Conservation (phyloP, 2,888 invertebrate genomes). For the Camptogramma bilineatum region DNA sequence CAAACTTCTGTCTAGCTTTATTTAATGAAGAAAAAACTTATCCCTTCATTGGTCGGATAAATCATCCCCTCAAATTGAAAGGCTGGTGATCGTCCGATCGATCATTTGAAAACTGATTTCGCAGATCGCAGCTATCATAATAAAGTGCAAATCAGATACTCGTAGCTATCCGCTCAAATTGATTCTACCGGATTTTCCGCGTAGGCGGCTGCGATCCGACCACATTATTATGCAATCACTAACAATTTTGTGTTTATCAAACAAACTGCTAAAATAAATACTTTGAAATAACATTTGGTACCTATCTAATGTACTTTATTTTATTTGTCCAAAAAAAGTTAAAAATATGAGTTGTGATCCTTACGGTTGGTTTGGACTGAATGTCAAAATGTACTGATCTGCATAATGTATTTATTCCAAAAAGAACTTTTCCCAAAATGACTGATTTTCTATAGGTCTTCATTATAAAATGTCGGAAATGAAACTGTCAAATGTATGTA, state of each 20-base stretch:
- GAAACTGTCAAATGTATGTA: too few species aligned
- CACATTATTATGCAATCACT: conserved; percentile 51
- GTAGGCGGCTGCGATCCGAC: conserved; percentile 52
- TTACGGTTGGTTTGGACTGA: too few species aligned
- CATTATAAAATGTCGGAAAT: too few species aligned
- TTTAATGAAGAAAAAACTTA: too few species aligned
- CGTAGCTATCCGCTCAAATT: conserved; percentile 54
- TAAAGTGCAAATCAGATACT: conserved; percentile 44
- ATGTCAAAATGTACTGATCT: too few species aligned
- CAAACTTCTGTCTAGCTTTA: too few species aligned
- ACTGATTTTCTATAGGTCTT: too few species aligned
- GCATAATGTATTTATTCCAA: too few species aligned
- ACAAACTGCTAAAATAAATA: neutral
- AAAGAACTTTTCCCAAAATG: too few species aligned
- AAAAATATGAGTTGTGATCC: too few species aligned
- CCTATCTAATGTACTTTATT: neutral
- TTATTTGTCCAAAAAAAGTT: too few species aligned
- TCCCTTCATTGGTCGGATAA: neutral
- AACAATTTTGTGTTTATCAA: neutral
- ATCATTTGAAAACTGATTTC: conserved; percentile 40
- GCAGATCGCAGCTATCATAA: conserved; percentile 42
- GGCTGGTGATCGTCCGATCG: conserved; percentile 23
- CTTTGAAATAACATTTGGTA: neutral
- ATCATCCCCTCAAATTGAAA: conserved; percentile 27
- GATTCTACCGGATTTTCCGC: conserved; percentile 66